A percentile compares a stretch with the other conserved stretches of the same genome.
Evolutionary conservation across 2,113 vertebrate species (phyloP).

Genomic region (Crocuta crocuta): DNA sequence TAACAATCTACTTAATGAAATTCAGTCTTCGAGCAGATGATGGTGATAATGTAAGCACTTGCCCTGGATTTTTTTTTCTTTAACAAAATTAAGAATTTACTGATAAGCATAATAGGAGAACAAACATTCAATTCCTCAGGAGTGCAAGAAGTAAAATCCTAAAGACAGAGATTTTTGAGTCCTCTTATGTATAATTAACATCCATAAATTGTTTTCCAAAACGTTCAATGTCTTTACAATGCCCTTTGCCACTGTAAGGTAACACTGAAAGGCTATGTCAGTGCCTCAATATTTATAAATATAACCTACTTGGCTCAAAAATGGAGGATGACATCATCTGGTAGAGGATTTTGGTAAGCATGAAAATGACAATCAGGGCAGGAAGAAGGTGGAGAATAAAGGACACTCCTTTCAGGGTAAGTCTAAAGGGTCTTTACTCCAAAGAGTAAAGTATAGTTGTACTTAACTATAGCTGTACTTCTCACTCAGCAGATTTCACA

Average conservation of each 20-base stretch:
- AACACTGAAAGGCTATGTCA: not conserved
- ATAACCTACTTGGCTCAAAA: not conserved
- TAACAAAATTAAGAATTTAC: conserved; percentile 77
- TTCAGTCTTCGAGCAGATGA: conserved; percentile 83
- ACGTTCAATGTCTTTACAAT: not conserved
- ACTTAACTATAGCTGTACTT: not conserved
- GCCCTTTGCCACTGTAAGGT: not conserved
- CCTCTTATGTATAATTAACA: conserved; percentile 29
- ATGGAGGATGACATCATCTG: not conserved
- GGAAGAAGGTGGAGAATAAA: not conserved
- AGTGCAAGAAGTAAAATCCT: conserved; percentile 59
- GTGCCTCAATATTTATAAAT: not conserved
- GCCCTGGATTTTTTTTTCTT: conserved; percentile 72
- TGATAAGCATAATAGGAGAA: conserved; percentile 73
- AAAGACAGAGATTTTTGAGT: conserved; percentile 21
- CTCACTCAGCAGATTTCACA: not conserved
- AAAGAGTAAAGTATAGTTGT: not conserved
- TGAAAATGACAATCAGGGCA: not conserved
- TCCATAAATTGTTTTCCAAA: not conserved
- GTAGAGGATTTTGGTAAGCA: not conserved
- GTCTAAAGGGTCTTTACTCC: not conserved
- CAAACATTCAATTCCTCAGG: conserved; percentile 67
- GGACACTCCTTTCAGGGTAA: not conserved
- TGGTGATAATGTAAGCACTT: conserved; percentile 82
- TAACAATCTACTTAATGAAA: conserved; percentile 86